Evolutionary conservation across 2,797 vertebrate species (phyloP), one percentile per base, ranked within the genome.

Genomic region (Tokudaia tokunoshimensis): DNA sequence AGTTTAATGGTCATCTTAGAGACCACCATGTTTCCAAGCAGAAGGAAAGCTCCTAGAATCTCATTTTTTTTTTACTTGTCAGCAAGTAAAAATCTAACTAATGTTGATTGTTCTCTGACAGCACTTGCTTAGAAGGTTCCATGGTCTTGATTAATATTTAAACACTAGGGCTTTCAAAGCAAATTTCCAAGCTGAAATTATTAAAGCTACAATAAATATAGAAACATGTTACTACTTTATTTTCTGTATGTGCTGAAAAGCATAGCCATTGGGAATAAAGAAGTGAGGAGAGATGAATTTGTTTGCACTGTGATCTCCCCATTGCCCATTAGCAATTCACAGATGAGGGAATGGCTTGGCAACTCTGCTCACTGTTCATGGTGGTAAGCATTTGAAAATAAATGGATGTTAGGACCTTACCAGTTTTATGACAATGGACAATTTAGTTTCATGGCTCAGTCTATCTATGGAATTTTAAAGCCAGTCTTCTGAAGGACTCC

Each of bases 61-160:
- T 97, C 96, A 93, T 95, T 96, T 98, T 97, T 97, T 95, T 95
- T 41, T 95, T 95, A 94, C 50, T 86, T 95, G 84, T 95, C 80
- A 96, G 89, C 31, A 82, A 92, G 82, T 92, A 87, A 96, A 97
- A 96, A 37, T 94, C 86, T 96, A 95, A 97, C 95, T 90, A 92
- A 92, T 86, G 96, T 93, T 97, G 96, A 94, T 96, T 94, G 97
- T 96, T 96, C 80, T 96, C 86, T 96, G 97, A 96, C 89, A 96
- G 67, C 65, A 84, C 41, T 97, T 96, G 55, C 89, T 96, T 92
- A 50, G 89, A 96, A 96, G 57, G 1, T 92, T 88, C 65, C 44
- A 92, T 47, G 65, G 89, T 57, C 95, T 94, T 96, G 83, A 95
- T 97, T 97, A 97, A 97, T 98, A 96, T 95, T 98, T 97, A 95